phyloP scores from a whole-genome alignment of 2,113 vertebrate genomes.

The Rhinogobius similis region DNA sequence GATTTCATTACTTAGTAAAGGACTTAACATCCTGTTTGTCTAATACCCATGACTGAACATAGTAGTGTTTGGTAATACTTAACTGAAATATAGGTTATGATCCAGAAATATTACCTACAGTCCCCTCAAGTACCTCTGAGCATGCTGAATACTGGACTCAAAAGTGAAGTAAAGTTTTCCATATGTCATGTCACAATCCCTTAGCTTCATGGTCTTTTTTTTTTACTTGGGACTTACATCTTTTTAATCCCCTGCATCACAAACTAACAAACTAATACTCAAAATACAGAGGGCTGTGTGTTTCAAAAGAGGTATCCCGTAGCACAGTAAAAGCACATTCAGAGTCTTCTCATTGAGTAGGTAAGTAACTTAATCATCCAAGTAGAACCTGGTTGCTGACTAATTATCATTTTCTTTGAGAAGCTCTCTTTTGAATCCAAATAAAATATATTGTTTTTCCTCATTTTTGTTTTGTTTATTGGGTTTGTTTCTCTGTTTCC shows the following conservation, averaged over 20 bases:
- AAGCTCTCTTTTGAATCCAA: not conserved
- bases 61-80: conserved; percentile 33
- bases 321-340: too few relatives aligned
- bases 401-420: not conserved
- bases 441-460: not conserved
- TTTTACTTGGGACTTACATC: too few relatives aligned
- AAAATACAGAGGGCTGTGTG: too few relatives aligned
- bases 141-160: too few relatives aligned
- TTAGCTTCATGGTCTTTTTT: too few relatives aligned
- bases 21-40: conserved; percentile 52
- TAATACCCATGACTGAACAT: conserved; percentile 44
- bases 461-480: not conserved
- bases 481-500: conserved; percentile 12
- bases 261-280: too few relatives aligned
- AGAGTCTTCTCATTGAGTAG: not conserved
- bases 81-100: conserved; percentile 36
- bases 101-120: conserved; percentile 9
- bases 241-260: too few relatives aligned
- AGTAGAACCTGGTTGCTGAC: not conserved
- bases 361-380: not conserved
- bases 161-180: too few relatives aligned
- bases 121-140: not conserved
- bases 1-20: conserved; percentile 52
- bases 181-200: too few relatives aligned
- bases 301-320: too few relatives aligned